phyloP scores from a whole-genome alignment of 2,797 vertebrate genomes.

The Tapera naevia region DNA sequence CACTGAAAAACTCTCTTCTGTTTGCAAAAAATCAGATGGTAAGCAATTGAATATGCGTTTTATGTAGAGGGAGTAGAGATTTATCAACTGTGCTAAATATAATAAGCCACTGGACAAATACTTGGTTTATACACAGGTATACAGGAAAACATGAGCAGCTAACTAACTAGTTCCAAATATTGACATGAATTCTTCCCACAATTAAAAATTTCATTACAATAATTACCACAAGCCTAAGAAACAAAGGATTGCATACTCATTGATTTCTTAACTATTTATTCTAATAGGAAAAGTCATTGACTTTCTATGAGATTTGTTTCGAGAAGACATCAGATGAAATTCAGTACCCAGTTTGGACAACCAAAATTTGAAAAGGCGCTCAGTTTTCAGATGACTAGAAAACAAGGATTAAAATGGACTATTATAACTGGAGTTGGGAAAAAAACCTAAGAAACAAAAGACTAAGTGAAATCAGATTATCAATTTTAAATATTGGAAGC shows the following conservation, averaged over 20 bases:
- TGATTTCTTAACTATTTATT: neutral
- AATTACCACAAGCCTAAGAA: neutral
- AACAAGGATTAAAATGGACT: neutral
- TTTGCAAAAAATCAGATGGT: constrained; percentile 90
- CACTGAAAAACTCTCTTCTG: constrained; percentile 77
- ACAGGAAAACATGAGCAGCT: neutral
- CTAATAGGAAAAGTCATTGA: neutral
- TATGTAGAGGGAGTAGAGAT: neutral
- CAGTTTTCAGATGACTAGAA: neutral
- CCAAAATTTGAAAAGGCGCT: neutral
- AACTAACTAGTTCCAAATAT: neutral
- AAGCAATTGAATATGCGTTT: neutral
- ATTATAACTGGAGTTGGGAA: neutral
- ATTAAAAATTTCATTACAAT: neutral
- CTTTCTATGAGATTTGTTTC: neutral
- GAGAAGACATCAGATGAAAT: neutral
- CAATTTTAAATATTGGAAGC: neutral
- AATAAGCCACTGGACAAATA: neutral
- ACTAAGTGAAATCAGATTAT: neutral
- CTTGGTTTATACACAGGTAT: neutral
- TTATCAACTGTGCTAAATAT: neutral
- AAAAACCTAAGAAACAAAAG: neutral
- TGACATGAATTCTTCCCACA: neutral
- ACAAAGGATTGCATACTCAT: neutral
- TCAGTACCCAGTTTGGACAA: neutral